Base-by-base conservation (phyloP, 2,797 vertebrate genomes). In the Typhlichthys subterraneus region DNA sequence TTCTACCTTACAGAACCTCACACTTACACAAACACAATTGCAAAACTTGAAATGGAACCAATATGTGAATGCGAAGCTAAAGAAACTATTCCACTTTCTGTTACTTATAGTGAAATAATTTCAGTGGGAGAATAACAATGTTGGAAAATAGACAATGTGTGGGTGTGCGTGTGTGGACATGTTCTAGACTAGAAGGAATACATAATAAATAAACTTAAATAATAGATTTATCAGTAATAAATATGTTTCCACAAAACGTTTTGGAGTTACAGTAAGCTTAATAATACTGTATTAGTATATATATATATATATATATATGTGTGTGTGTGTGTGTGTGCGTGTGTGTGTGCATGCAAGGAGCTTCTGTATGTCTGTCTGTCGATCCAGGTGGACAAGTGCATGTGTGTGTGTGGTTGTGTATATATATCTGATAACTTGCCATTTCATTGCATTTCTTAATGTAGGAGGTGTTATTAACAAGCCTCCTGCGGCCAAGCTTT, bases 401-500 rank as follows among this genome's bases (percentile, higher is more conserved):
- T 48, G 52, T 33, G 14, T 53, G 60, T 62, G 60, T 62, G 50
- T 61, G 52, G 23, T 5, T 12, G 19, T 53, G 53, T n/a, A 10
- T 9, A 42, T 11, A 12, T 11, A 6, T 48, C 12, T 48, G 48
- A 63, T 69, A 50, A 69, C 75, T 71, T 5, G 58, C 81, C 86
- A 85, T 73, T 88, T 83, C 80, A 81, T 88, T 85, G 82, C 82
- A 75, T 78, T 81, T 80, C 75, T 80, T 45, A 17, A 79, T 82
- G 89, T 91, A 63, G 89, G 89, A 90, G 88, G 89, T 90, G 89
- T 89, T 80, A 65, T 80, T 81, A 78, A 82, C 70, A 67, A 87
- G 82, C 82, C 82, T 88, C 81, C 82, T 88, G 83, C 81, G 66
- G 84, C 83, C 86, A 81, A 74, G 83, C 82, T 75, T 84, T 76